Conservation (phyloP, 2,113 vertebrate genomes). For the Xenopus laevis region DNA sequence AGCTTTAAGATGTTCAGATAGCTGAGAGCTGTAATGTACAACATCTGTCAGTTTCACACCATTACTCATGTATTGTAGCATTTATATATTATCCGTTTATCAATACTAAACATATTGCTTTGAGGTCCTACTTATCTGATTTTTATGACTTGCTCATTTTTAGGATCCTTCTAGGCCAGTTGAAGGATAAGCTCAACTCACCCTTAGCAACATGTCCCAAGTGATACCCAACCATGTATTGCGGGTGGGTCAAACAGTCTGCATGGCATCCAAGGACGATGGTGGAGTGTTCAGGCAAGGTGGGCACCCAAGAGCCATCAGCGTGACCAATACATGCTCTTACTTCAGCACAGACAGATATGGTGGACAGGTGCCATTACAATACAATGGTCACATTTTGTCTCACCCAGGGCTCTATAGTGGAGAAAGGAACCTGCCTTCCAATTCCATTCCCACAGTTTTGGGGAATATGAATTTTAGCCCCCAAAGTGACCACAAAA, state of each 20-base stretch:
- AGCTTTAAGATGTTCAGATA: no score
- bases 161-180: neutral
- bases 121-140: neutral
- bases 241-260: constrained; percentile 70
- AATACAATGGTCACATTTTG: neutral
- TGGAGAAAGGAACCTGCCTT: constrained; percentile 15
- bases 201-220: constrained; percentile 59
- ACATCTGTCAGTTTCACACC: no score
- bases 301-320: constrained; percentile 21
- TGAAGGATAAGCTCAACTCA: constrained; percentile 4
- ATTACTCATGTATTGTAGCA: no score
- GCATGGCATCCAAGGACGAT: constrained; percentile 53
- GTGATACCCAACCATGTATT: constrained; percentile 68
- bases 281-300: neutral
- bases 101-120: no score
- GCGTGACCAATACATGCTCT: constrained; percentile 14
- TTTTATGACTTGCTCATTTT: neutral
- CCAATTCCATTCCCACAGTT: fast-evolving
- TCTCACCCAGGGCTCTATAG: neutral
- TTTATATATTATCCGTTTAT: no score
- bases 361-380: constrained; percentile 23
- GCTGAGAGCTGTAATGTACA: no score
- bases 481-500: neutral
- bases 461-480: neutral
- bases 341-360: constrained; percentile 51